phyloP scores from a whole-genome alignment of 2,888 invertebrate genomes.

The Diarsia dahlii region DNA sequence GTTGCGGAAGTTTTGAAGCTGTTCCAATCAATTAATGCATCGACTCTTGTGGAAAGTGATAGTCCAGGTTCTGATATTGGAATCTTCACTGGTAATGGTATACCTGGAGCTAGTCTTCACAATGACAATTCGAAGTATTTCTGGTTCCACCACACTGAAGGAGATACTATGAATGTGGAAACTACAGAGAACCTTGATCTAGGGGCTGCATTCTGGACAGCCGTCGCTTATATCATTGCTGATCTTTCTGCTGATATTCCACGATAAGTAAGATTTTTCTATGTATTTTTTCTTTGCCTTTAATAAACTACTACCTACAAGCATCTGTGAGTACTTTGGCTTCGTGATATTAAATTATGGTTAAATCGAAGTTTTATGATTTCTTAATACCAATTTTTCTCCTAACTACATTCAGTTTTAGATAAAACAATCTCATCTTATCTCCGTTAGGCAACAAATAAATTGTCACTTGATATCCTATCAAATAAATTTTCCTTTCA shows the following conservation, averaged over 20 bases:
- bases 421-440: constrained; percentile 6
- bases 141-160: constrained; percentile 94
- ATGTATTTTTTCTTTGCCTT: background rate
- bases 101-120: constrained; percentile 93
- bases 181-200: constrained; percentile 93
- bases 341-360: constrained; percentile 9
- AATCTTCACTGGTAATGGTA: constrained; percentile 91
- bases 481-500: constrained; percentile 18
- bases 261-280: constrained; percentile 66
- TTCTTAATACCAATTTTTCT: background rate
- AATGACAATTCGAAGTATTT: constrained; percentile 93
- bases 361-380: background rate
- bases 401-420: background rate
- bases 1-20: constrained; percentile 93
- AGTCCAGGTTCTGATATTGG: constrained; percentile 93
- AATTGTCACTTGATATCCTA: constrained; percentile 5
- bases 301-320: background rate
- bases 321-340: background rate
- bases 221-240: constrained; percentile 94
- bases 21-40: constrained; percentile 93
- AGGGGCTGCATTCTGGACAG: constrained; percentile 94
- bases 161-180: constrained; percentile 95
- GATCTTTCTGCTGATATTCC: constrained; percentile 93
- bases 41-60: constrained; percentile 88
- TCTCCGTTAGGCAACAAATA: constrained; percentile 24